A percentile compares a stretch with the other conserved stretches of the same genome.
Evolutionary conservation across 2,113 vertebrate species (phyloP).

Genomic region (Penelope pileata): DNA sequence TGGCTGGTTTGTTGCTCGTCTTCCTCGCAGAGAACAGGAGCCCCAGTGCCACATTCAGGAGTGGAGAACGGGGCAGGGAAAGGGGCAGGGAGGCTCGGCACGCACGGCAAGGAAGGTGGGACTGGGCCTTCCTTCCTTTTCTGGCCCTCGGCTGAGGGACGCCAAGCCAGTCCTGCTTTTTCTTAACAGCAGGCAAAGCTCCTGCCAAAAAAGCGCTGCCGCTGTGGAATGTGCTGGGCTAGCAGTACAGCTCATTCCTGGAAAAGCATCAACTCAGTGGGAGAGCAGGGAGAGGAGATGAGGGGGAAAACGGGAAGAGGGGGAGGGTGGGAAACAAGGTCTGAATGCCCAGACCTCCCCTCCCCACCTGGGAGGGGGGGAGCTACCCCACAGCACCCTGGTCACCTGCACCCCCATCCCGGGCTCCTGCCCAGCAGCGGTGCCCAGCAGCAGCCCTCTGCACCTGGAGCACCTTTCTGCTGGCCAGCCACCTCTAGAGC

Average conservation of each 20-base stretch:
- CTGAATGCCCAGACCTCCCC: background rate
- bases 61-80: background rate
- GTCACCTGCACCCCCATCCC: background rate
- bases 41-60: background rate
- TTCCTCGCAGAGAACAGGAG: too few relatives aligned
- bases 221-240: constrained; percentile 74
- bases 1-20: too few relatives aligned
- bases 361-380: constrained; percentile 37
- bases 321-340: constrained; percentile 54
- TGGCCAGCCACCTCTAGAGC: background rate
- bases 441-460: background rate
- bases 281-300: constrained; percentile 60
- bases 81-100: background rate
- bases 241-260: constrained; percentile 75
- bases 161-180: constrained; percentile 50
- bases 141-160: constrained; percentile 34
- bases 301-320: constrained; percentile 12
- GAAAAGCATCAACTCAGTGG: constrained; percentile 71
- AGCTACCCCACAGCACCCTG: background rate
- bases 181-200: constrained; percentile 30
- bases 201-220: constrained; percentile 67
- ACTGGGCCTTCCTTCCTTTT: constrained; percentile 36
- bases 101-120: background rate
- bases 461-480: background rate
- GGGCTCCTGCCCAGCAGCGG: background rate